Evolutionary conservation across 1,140 invertebrate species (phyloP).

Genomic region (Doryteuthis pealeii): DNA sequence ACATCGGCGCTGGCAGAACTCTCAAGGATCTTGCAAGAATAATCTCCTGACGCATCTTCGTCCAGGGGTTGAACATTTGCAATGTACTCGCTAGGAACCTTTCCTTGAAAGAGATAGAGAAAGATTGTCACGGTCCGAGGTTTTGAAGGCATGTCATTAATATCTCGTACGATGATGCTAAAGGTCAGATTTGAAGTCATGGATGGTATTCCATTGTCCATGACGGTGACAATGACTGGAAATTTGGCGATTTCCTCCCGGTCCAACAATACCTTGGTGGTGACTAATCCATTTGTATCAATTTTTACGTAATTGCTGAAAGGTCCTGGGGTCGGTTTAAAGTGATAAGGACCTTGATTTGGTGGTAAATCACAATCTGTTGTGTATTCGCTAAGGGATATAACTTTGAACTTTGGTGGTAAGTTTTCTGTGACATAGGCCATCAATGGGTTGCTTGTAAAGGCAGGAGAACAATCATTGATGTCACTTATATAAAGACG

Average conservation of each 20-base stretch:
- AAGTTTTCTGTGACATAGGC: constrained; percentile 87
- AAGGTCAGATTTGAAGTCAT: constrained; percentile 80
- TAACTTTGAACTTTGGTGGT: constrained; percentile 78
- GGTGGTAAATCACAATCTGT: constrained; percentile 88
- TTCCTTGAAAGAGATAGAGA: constrained; percentile 68
- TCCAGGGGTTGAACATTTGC: constrained; percentile 91
- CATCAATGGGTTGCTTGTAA: constrained; percentile 75
- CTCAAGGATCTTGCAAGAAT: constrained; percentile 70
- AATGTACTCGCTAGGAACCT: constrained; percentile 72
- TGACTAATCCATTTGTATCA: constrained; percentile 77
- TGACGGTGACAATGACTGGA: constrained; percentile 79
- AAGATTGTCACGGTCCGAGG: constrained; percentile 79
- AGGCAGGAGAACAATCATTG: constrained; percentile 90
- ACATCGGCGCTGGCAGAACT: constrained; percentile 55
- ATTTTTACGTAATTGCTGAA: constrained; percentile 72
- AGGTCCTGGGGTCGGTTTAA: constrained; percentile 75
- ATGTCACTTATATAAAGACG: constrained; percentile 79
- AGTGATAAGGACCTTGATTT: constrained; percentile 87
- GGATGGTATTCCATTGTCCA: constrained; percentile 81
- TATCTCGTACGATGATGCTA: constrained; percentile 78
- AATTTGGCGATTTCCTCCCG: constrained; percentile 74
- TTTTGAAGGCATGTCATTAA: constrained; percentile 88
- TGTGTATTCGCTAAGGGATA: constrained; percentile 73
- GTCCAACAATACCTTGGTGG: constrained; percentile 77
- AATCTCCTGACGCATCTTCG: constrained; percentile 82